Conservation (phyloP, 2,888 invertebrate genomes). For the Aphrophora alni region DNA sequence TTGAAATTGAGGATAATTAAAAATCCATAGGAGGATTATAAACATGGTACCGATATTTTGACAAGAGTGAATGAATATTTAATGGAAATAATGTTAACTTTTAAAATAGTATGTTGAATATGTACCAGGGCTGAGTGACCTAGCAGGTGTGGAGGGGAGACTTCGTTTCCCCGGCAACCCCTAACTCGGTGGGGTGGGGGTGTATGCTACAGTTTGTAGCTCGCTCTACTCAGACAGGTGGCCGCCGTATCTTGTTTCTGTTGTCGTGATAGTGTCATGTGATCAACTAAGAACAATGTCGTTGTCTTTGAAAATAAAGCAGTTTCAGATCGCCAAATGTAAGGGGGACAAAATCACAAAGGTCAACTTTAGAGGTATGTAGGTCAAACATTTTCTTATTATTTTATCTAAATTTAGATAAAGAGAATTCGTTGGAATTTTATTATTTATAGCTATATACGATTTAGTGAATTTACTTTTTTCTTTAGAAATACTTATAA, state of each 20-base stretch:
- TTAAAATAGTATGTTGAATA: not conserved
- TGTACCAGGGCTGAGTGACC: not conserved
- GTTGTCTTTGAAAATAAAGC: conserved; percentile 69
- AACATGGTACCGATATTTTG: too few relatives aligned
- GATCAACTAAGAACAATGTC: conserved; percentile 62
- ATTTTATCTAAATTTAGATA: too few relatives aligned
- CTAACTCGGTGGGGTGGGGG: not conserved
- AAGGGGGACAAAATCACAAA: conserved; percentile 72
- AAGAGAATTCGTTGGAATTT: too few relatives aligned
- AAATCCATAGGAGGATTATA: too few relatives aligned
- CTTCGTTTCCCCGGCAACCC: not conserved
- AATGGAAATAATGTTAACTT: not conserved
- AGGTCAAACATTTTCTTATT: too few relatives aligned
- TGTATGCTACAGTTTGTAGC: not conserved
- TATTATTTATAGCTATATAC: too few relatives aligned
- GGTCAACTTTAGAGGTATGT: conserved; percentile 79
- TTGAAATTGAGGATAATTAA: too few relatives aligned
- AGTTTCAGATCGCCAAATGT: conserved; percentile 71
- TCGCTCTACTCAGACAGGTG: not conserved
- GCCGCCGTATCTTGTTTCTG: not conserved
- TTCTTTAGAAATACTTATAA: too few relatives aligned
- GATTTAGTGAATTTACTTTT: too few relatives aligned
- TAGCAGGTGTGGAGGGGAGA: not conserved
- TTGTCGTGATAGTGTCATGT: not conserved
- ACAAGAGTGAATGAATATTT: not conserved